phyloP scores from a whole-genome alignment of 1,140 invertebrate species.

The Pseudobourletiella spinata region DNA sequence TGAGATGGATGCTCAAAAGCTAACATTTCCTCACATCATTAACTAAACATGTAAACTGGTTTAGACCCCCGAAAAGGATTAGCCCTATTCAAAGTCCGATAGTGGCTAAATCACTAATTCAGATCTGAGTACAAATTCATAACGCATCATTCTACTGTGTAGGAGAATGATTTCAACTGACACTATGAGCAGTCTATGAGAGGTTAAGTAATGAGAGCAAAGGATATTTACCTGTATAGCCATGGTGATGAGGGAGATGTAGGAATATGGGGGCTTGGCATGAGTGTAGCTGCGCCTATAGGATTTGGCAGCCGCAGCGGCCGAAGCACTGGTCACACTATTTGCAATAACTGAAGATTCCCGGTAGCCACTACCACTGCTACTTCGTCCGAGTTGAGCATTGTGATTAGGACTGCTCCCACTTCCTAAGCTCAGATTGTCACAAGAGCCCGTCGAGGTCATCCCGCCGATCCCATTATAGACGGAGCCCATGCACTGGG shows the following conservation, averaged over 20 bases:
- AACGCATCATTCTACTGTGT: too few species aligned
- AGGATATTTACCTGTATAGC: conserved; percentile 62
- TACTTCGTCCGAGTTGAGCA: conserved; percentile 7
- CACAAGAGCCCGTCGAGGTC: conserved; percentile 31
- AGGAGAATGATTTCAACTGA: too few species aligned
- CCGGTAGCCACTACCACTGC: conserved; percentile 32
- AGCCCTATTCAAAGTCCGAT: too few species aligned
- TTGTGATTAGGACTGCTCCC: conserved; percentile 30
- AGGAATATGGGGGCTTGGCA: conserved; percentile 97
- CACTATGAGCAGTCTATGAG: too few species aligned
- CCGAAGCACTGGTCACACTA: conserved; percentile 59
- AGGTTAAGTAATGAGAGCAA: too few species aligned
- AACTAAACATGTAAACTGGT: too few species aligned
- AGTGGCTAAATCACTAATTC: too few species aligned
- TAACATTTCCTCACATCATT: too few species aligned
- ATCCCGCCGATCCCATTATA: conserved; percentile 24
- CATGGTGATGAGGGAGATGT: conserved; percentile 99
- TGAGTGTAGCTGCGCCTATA: conserved; percentile 92
- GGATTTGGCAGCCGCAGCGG: conserved; percentile 68
- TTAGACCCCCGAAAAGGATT: too few species aligned
- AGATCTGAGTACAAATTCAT: too few species aligned
- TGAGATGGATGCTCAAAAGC: too few species aligned
- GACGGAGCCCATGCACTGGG: conserved; percentile 23
- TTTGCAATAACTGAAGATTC: conserved; percentile 45
- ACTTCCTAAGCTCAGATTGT: conserved; percentile 34